Conservation (phyloP, 1,140 invertebrate genomes). For the Laupala kohalensis region DNA sequence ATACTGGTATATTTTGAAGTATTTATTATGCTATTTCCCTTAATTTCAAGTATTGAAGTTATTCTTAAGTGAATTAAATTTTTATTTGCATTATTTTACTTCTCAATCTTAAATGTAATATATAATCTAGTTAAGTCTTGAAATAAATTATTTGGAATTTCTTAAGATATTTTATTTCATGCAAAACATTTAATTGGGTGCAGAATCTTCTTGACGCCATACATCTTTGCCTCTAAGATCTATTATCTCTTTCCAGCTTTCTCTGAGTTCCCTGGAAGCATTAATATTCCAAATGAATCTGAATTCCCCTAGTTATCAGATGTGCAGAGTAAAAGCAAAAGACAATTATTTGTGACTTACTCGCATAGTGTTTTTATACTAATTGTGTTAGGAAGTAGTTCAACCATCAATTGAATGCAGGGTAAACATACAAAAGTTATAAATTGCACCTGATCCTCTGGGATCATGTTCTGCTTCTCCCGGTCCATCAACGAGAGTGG, state of each 20-base stretch:
- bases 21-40: no score
- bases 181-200: neutral
- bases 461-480: slow-evolving; percentile 32
- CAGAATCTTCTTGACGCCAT: neutral
- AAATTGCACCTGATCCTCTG: slow-evolving; percentile 42
- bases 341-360: slow-evolving; percentile 16
- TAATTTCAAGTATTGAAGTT: no score
- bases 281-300: neutral
- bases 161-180: neutral
- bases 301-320: neutral
- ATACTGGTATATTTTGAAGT: no score
- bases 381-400: slow-evolving; percentile 30
- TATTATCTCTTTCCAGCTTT: slow-evolving; percentile 2
- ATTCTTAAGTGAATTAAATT: no score
- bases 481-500: slow-evolving; percentile 42
- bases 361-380: slow-evolving; percentile 27
- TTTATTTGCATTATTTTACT: no score
- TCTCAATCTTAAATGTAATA: no score
- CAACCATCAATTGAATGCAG: slow-evolving; percentile 32
- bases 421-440: slow-evolving; percentile 37
- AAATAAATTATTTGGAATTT: neutral
- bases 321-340: neutral
- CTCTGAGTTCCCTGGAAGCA: slow-evolving; percentile 1
- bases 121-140: no score
- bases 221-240: slow-evolving; percentile 1